phyloP scores from a whole-genome alignment of 2,113 vertebrate species.

The Podiceps cristatus region DNA sequence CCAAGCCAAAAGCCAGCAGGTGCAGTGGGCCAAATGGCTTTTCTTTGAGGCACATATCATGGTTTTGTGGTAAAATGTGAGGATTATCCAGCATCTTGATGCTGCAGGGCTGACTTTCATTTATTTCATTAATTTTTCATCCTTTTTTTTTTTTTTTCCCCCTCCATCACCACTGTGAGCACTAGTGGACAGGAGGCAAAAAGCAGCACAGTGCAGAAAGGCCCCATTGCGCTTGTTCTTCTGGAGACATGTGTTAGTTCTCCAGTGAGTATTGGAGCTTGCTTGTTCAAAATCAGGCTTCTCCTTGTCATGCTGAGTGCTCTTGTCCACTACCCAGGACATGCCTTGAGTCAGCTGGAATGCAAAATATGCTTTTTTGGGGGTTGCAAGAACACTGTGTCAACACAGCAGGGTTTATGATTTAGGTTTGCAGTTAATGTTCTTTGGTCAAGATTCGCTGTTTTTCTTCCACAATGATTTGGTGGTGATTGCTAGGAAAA shows the following conservation, averaged over 20 bases:
- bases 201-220: not conserved
- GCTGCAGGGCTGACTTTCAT: not conserved
- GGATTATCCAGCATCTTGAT: not conserved
- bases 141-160: not conserved
- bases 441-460: not conserved
- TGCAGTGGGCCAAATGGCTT: not conserved
- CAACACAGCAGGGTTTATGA: not conserved
- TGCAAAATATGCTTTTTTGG: slow-evolving; percentile 31
- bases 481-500: not conserved
- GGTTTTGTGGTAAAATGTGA: not conserved
- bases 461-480: not conserved
- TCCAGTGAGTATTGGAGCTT: not conserved
- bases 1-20: not conserved
- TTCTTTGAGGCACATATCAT: not conserved
- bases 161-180: not conserved
- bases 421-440: not conserved
- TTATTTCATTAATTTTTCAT: not conserved
- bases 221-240: not conserved
- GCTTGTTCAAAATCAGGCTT: not conserved
- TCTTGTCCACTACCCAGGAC: not conserved
- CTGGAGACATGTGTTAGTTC: not conserved
- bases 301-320: not conserved
- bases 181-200: not conserved
- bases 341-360: slow-evolving; percentile 28
- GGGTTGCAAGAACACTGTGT: not conserved